Evolutionary conservation across 92 coral and sea anemone species (phyloP), one percentile per base, ranked within the genome.

Genomic region (Metridium senile): DNA sequence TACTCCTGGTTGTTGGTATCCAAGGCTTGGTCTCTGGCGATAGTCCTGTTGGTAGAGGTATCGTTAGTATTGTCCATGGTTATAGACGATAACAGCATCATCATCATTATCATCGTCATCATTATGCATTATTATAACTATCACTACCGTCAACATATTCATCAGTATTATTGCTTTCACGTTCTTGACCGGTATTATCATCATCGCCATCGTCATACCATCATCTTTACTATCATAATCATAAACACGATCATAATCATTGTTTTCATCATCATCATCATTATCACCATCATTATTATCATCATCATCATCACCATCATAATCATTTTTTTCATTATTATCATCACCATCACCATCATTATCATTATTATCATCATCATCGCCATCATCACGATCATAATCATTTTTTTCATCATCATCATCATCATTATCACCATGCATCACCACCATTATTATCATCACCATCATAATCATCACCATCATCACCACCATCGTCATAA

Each of bases 21-120:
- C 69, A 28, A 56, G 39, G 29, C 26, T 58, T 74, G 58, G 62
- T 79, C 84, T 46, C 39, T 59, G 84, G 61, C 90, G 90, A 58
- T 73, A 72, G 3, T 84, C 88, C 88, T 84, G 62, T 54, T 56
- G 57, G 17, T 16, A 30, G 2, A 32, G 21, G 20, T 67, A 59
- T 9, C 43, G 7, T 33, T 20, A 66, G 43, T 3, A 54, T 21
- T 21, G n/a, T n/a, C n/a, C n/a, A n/a, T n/a, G n/a, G n/a, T n/a
- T n/a, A n/a, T n/a, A n/a, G n/a, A n/a, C n/a, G n/a, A n/a, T n/a
- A n/a, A n/a, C n/a, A n/a, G n/a, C n/a, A n/a, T n/a, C n/a, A n/a
- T n/a, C n/a, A n/a, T n/a, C n/a, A n/a, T n/a, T n/a, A n/a, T n/a
- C n/a, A n/a, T n/a, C n/a, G n/a, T n/a, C n/a, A n/a, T n/a, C n/a